Conservation (phyloP, 2,113 vertebrate genomes). For the Toxotes chatareus region DNA sequence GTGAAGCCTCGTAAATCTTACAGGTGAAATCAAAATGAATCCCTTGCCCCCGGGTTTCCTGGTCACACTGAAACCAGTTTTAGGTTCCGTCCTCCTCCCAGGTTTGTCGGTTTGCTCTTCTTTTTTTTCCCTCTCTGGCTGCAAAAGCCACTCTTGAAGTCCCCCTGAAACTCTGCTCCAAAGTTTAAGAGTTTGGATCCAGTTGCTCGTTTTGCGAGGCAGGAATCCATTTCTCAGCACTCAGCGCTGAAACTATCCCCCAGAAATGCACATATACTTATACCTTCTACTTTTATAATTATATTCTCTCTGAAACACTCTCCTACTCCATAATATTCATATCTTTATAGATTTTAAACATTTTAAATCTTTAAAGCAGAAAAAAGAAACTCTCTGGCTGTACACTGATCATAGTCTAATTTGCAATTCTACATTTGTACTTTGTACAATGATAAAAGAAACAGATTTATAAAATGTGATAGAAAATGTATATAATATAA, state of each 20-base stretch:
- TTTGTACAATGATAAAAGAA: conserved; percentile 74
- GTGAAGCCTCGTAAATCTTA: conserved; percentile 48
- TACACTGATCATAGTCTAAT: conserved; percentile 68
- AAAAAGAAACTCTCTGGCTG: conserved; percentile 40
- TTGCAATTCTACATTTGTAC: conserved; percentile 69
- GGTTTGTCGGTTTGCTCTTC: conserved; percentile 29
- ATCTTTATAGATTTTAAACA: conserved; percentile 30
- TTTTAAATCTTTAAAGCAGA: conserved; percentile 12
- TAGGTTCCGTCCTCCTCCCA: conserved; percentile 25
- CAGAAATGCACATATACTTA: conserved; percentile 51
- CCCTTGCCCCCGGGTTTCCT: conserved; percentile 24
- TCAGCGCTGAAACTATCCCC: conserved; percentile 12
- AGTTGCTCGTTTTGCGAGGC: conserved; percentile 34
- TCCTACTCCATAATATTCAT: conserved; percentile 29
- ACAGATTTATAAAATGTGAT: conserved; percentile 76
- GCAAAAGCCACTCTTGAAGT: conserved; percentile 38
- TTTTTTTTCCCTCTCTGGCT: conserved; percentile 5
- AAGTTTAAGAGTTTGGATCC: conserved; percentile 38
- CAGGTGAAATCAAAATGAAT: conserved; percentile 59
- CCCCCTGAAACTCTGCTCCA: conserved; percentile 6
- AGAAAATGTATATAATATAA: conserved; percentile 76
- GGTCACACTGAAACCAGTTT: conserved; percentile 44
- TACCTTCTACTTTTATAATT: conserved; percentile 19
- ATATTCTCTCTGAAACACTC: conserved; percentile 43
- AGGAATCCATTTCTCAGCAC: conserved; percentile 41